These are phyloP conservation scores for Semicossyphus pulcher DNA, from an alignment of 2,113 vertebrate genomes.

Conservation along the genomic window DNA sequence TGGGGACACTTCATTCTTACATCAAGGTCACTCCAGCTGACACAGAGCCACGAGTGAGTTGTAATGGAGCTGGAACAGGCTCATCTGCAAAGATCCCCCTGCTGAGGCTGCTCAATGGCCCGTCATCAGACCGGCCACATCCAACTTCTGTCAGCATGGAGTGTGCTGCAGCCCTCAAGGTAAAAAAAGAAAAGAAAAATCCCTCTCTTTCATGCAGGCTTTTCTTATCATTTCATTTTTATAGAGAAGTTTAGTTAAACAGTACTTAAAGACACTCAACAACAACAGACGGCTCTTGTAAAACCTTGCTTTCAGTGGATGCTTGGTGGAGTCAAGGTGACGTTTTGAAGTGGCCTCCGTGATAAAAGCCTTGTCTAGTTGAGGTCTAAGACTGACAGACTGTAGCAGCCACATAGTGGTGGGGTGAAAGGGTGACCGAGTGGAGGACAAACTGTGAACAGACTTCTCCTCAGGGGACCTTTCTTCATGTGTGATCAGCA, in stretches of 20 bases:
- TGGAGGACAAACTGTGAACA: conserved; percentile 30
- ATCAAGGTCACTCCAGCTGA: conserved; percentile 41
- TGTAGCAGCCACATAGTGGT: not conserved
- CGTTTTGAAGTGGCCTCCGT: not conserved
- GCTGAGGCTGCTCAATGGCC: conserved; percentile 27
- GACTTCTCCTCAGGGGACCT: conserved; percentile 3
- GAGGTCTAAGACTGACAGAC: conserved; percentile 1
- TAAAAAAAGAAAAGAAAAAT: not conserved
- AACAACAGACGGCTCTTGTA: not conserved
- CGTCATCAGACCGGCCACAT: conserved; percentile 12
- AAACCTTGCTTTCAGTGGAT: not conserved
- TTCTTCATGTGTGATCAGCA: conserved; percentile 13
- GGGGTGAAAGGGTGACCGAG: conserved; percentile 13
- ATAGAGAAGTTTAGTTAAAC: too few species aligned
- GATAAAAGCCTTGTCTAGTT: conserved; percentile 10
- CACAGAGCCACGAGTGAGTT: not conserved
- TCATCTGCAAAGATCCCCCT: conserved; percentile 17
- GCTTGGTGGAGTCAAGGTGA: not conserved
- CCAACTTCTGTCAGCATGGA: conserved; percentile 16
- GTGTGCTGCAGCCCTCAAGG: not conserved
- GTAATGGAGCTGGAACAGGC: conserved; percentile 8
- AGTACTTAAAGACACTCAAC: not conserved
- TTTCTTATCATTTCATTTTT: not conserved
- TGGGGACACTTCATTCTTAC: not conserved
- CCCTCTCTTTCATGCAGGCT: not conserved